Percentiles rank a stretch among this genome's conserved stretches.
These are phyloP conservation scores for Arge pagana DNA, from an alignment of 2,888 invertebrate genomes.

Conservation along the genomic window DNA sequence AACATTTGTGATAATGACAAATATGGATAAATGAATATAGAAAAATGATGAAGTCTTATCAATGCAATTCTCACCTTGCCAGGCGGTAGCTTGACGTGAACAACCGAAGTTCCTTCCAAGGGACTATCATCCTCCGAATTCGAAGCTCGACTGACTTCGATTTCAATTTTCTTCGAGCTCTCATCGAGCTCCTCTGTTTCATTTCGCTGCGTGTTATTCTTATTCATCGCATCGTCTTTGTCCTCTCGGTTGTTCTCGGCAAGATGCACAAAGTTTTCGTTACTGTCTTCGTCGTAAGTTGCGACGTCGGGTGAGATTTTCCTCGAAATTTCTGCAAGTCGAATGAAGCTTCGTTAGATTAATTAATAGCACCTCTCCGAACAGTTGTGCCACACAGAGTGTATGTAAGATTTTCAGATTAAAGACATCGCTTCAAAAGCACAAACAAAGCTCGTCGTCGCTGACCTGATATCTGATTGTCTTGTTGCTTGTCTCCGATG, in stretches of 20 bases:
- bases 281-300: conserved; percentile 20
- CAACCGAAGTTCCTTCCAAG: conserved; percentile 64
- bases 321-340: neutral
- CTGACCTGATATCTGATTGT: no score
- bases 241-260: conserved; percentile 30
- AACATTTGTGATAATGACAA: conserved; percentile 19
- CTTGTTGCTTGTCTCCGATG: no score
- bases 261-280: conserved; percentile 22
- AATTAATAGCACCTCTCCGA: no score
- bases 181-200: conserved; percentile 19
- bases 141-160: conserved; percentile 53
- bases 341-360: no score
- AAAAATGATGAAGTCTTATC: neutral
- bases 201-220: conserved; percentile 12
- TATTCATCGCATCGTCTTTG: conserved; percentile 23
- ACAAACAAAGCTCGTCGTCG: no score
- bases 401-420: no score
- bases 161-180: conserved; percentile 37
- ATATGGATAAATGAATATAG: conserved; percentile 1
- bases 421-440: no score
- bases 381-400: no score
- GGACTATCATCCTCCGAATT: conserved; percentile 64
- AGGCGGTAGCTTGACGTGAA: conserved; percentile 71
- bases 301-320: neutral
- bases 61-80: conserved; percentile 64